Percentiles rank a stretch among this genome's conserved stretches.
phyloP scores from a whole-genome alignment of 2,797 vertebrate genomes.

The Crocodylus rhombifer region DNA sequence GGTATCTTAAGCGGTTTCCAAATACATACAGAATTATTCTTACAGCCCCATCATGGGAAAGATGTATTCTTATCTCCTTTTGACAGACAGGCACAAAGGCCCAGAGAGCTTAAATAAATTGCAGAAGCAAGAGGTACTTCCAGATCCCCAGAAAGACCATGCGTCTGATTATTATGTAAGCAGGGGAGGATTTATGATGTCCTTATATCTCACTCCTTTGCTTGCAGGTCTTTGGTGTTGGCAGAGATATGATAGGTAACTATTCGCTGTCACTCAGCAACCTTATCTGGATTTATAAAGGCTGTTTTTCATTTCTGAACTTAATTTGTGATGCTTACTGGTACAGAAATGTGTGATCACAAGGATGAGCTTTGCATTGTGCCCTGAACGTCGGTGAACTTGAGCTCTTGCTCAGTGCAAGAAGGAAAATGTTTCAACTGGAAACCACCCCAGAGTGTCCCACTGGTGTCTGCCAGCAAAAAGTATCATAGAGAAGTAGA shows the following conservation, averaged over 20 bases:
- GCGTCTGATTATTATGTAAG: rapidly evolving
- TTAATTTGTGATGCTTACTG: background rate
- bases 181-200: background rate
- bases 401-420: background rate
- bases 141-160: rapidly evolving
- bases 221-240: background rate
- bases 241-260: background rate
- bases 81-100: too few relatives aligned
- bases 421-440: rapidly evolving
- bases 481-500: too few relatives aligned
- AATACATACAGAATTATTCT: too few relatives aligned
- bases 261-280: background rate
- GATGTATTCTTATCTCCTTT: too few relatives aligned
- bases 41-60: too few relatives aligned
- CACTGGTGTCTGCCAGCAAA: too few relatives aligned
- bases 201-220: background rate
- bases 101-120: too few relatives aligned
- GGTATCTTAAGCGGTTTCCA: too few relatives aligned
- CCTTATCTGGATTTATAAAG: background rate
- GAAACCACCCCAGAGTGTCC: too few relatives aligned
- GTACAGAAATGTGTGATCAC: background rate
- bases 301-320: background rate
- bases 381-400: background rate
- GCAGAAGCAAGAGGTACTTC: background rate
- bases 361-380: rapidly evolving